Evolutionary conservation across 53 echinoderm and acorn worm genomes (phyloP).

Genomic region (Holothuria scabra): DNA sequence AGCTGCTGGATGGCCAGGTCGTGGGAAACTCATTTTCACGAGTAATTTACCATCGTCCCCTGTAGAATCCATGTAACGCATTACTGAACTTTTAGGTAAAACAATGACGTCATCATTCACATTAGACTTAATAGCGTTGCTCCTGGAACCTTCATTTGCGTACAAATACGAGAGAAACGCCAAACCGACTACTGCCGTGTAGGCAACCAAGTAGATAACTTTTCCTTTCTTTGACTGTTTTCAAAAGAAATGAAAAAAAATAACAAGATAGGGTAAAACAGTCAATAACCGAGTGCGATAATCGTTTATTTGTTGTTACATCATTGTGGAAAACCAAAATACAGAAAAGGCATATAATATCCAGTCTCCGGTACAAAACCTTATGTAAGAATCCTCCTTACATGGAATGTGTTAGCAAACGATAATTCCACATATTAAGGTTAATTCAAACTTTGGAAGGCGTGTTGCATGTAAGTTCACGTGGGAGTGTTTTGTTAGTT

Average conservation of each 20-base stretch:
- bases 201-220: slow-evolving; percentile 53
- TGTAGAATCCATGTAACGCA: slow-evolving; percentile 43
- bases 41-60: slow-evolving; percentile 45
- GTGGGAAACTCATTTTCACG: slow-evolving; percentile 61
- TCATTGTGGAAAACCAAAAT: too few species aligned
- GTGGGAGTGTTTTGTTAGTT: too few species aligned
- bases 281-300: too few species aligned
- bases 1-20: slow-evolving; percentile 52
- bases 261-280: too few species aligned
- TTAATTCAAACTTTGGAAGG: too few species aligned
- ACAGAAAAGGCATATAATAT: too few species aligned
- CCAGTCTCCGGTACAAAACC: too few species aligned
- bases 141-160: slow-evolving; percentile 46
- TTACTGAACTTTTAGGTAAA: slow-evolving; percentile 47
- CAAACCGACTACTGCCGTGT: slow-evolving; percentile 66
- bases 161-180: slow-evolving; percentile 73
- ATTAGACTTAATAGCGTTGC: background rate
- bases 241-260: background rate
- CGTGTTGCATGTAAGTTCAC: too few species aligned
- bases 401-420: too few species aligned
- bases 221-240: slow-evolving; percentile 59
- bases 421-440: too few species aligned
- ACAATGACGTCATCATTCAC: slow-evolving; percentile 53
- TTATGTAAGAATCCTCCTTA: too few species aligned
- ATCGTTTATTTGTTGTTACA: too few species aligned